A percentile compares a stretch with the other conserved stretches of the same genome.
Conservation (phyloP, 2,113 vertebrate genomes). For the Equus przewalskii region DNA sequence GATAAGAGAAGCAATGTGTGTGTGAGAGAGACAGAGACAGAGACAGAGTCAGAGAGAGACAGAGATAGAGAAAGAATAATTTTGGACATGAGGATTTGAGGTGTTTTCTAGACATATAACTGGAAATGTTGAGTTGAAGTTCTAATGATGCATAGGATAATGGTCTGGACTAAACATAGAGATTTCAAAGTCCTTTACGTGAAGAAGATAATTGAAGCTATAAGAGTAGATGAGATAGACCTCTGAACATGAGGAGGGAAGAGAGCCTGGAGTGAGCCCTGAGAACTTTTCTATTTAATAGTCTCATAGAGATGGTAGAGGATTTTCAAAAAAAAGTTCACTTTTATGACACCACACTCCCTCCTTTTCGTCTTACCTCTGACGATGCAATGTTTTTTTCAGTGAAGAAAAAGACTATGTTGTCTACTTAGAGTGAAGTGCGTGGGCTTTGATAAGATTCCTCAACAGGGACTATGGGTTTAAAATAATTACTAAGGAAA, state of each 20-base stretch:
- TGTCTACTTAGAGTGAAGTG: not conserved
- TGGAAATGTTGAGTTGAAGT: slow-evolving; percentile 31
- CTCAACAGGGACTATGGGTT: not conserved
- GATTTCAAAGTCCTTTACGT: slow-evolving; percentile 2
- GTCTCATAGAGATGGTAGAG: not conserved
- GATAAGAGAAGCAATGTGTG: slow-evolving; percentile 6
- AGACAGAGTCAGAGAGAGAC: not conserved
- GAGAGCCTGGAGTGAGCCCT: not conserved
- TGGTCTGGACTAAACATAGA: not conserved
- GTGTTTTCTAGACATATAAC: not conserved
- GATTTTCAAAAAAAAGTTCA: not conserved
- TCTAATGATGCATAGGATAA: not conserved
- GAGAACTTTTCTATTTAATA: not conserved
- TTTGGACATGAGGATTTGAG: not conserved
- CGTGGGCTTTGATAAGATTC: not conserved
- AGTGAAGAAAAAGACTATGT: not conserved
- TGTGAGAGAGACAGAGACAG: not conserved
- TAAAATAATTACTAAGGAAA: slow-evolving; percentile 11
- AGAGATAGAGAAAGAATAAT: not conserved
- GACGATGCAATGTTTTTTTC: not conserved
- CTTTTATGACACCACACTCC: not conserved
- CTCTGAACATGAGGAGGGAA: not conserved
- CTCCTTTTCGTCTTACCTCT: slow-evolving; percentile 6
- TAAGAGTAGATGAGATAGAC: not conserved
- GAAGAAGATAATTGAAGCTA: not conserved